Percentiles rank a stretch among this genome's conserved stretches.
Evolutionary conservation across 1,140 invertebrate species (phyloP).

Genomic region (Pararge aegeria): DNA sequence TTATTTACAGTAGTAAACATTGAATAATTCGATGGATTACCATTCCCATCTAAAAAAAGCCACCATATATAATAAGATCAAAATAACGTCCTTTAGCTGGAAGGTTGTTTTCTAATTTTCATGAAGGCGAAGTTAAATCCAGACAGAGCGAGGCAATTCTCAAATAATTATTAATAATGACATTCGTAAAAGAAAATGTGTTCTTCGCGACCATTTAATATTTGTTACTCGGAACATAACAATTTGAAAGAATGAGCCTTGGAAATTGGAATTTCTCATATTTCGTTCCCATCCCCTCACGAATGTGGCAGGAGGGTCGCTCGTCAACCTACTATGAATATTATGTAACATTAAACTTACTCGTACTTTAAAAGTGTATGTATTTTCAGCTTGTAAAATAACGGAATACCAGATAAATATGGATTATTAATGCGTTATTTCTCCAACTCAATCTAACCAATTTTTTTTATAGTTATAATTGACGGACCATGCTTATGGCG

Average conservation of each 20-base stretch:
- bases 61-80: constrained; percentile 7
- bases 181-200: constrained; percentile 24
- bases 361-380: no score
- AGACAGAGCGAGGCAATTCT: background rate
- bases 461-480: no score
- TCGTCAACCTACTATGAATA: background rate
- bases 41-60: no score
- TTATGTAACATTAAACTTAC: no score
- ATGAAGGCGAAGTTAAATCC: constrained; percentile 14
- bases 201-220: constrained; percentile 16
- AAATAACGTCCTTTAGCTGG: background rate
- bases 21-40: no score
- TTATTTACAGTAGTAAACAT: no score
- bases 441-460: no score
- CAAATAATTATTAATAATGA: constrained; percentile 26
- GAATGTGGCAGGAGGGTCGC: background rate
- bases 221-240: constrained; percentile 23
- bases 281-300: constrained; percentile 11
- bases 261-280: constrained; percentile 20
- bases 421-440: no score
- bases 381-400: no score
- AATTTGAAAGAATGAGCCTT: constrained; percentile 19
- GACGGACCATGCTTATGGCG: no score
- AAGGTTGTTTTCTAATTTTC: constrained; percentile 15
- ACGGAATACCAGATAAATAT: no score